Base-by-base conservation (phyloP, 2,113 vertebrate genomes). In the Myotis yumanensis region DNA sequence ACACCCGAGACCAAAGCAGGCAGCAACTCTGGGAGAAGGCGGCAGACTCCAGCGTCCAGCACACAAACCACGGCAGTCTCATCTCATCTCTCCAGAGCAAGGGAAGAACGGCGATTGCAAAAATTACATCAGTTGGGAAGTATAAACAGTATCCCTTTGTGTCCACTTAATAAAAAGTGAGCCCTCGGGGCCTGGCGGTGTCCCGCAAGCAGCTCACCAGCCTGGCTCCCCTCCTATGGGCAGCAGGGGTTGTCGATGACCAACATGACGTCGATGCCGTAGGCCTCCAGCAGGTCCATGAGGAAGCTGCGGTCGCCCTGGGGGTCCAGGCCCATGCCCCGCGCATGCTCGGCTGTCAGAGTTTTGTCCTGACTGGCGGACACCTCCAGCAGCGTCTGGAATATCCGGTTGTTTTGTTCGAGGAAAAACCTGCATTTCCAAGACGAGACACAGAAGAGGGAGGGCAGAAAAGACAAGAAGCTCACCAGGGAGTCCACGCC, bases 241-340 rank as follows among this genome's bases (percentile, higher is more conserved):
- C 99, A 99, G 97, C 99, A 99, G 71, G 99, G 99, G 98, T 99
- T 99, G 98, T 99, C 99, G 71, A 99, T 99, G 98, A 99, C 99
- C 68, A 99, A 98, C 97, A 99, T 99, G 91, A 99, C 98, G 18
- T 99, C 99, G 1, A 99, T 98, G 77, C 99, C 99, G 2, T 99
- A 99, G 75, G 99, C 99, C 96, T 99, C 99, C 98, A 99, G 98
- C 96, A 99, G 98, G 98, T 99, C 99, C 95, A 99, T 97, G n/a
- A 99, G 99, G 90, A 99, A 99, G 96, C 98, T 98, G n/a, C 99
- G 98, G 96, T 99, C 99, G 0, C 98, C 99, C 91, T 99, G 99
- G 54, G 99, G 99, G 95, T 99, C 99, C 96, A 99, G 98, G 73
- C 99, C 99, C 99, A 99, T 99, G 98, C 99, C 99, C 71, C 99